Percentiles rank a stretch among this genome's conserved stretches.
Evolutionary conservation across 2,888 invertebrate genomes (phyloP).

Genomic region (Tigriopus californicus): DNA sequence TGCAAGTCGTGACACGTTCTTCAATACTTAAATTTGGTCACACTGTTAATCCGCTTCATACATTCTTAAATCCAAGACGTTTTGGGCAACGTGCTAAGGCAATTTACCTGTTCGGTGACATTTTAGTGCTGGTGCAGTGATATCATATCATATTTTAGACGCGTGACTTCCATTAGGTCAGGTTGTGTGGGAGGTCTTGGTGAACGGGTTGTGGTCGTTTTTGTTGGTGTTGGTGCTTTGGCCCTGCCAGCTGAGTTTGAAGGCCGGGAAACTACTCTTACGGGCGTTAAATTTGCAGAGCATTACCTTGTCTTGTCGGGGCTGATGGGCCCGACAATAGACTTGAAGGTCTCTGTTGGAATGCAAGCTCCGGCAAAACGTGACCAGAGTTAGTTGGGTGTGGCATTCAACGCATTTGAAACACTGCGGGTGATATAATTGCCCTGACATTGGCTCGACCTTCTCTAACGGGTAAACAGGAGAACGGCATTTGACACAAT

Average conservation of each 20-base stretch:
- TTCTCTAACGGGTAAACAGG: background rate
- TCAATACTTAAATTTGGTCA: too few relatives aligned
- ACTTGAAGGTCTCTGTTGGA: background rate
- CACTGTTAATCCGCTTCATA: too few relatives aligned
- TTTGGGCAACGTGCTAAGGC: too few relatives aligned
- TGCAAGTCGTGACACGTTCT: too few relatives aligned
- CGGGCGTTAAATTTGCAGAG: background rate
- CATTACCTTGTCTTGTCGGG: background rate
- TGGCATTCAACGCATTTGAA: background rate
- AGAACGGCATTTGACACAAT: background rate
- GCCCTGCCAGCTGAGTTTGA: background rate
- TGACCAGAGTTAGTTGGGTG: background rate
- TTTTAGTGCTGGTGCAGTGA: too few relatives aligned
- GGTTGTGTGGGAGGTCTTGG: too few relatives aligned
- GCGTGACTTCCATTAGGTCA: too few relatives aligned
- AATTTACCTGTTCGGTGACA: too few relatives aligned
- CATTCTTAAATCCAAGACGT: too few relatives aligned
- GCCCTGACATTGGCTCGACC: background rate
- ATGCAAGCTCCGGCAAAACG: background rate
- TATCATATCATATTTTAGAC: too few relatives aligned
- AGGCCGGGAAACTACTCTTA: background rate
- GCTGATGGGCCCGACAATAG: background rate
- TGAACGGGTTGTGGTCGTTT: too few relatives aligned
- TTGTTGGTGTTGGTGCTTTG: too few relatives aligned
- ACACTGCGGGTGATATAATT: background rate